Conservation (phyloP, 2,888 invertebrate species). For the Sphaerophoria rueppellii region DNA sequence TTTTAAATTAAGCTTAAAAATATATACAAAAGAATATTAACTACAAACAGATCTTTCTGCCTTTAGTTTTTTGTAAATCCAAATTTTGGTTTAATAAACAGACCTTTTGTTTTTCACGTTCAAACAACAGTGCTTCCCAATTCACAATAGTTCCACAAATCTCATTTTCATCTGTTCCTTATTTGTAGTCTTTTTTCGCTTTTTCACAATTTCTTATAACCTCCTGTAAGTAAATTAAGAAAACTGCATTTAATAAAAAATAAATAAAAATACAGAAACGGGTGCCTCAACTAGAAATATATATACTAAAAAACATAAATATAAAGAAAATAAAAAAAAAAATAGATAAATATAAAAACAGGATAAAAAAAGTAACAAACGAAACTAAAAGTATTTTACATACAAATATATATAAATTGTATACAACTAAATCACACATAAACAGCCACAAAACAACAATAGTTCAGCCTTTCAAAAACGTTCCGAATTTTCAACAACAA, state of each 20-base stretch:
- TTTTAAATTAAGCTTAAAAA: conserved; percentile 64
- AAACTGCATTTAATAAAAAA: conserved; percentile 70
- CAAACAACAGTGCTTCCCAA: too few relatives aligned
- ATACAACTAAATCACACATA: conserved; percentile 31
- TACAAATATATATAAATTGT: conserved; percentile 15
- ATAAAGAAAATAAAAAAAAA: conserved; percentile 57
- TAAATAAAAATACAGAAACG: conserved; percentile 79
- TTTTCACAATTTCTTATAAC: not conserved
- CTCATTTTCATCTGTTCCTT: too few relatives aligned
- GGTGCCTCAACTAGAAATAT: conserved; percentile 80
- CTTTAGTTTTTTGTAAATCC: conserved; percentile 7
- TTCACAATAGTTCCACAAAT: not conserved
- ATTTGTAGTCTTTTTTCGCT: conserved; percentile 1
- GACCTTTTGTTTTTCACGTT: too few relatives aligned
- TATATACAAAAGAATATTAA: conserved; percentile 42
- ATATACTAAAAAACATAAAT: conserved; percentile 77
- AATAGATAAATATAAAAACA: conserved; percentile 72
- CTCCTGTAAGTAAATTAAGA: conserved; percentile 7
- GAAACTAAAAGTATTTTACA: conserved; percentile 27
- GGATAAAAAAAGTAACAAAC: conserved; percentile 28
- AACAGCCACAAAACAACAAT: conserved; percentile 51
- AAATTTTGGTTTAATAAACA: not conserved
- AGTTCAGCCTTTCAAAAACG: conserved; percentile 82
- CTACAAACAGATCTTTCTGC: conserved; percentile 30
- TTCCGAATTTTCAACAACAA: conserved; percentile 75